These are phyloP conservation scores for Leptoclinus maculatus DNA, from an alignment of 2,797 vertebrate species.

Conservation along the genomic window DNA sequence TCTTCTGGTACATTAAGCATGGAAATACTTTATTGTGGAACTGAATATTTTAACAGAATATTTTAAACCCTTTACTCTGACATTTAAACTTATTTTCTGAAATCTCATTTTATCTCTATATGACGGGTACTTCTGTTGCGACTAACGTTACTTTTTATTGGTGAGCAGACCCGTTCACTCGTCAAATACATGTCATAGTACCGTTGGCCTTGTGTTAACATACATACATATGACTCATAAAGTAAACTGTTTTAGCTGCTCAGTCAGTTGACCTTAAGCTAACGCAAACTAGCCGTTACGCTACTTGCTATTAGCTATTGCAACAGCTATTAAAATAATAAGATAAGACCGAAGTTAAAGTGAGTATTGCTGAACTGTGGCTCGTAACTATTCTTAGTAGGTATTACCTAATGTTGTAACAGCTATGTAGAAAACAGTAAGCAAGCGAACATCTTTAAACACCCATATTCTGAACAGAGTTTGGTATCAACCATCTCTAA, in stretches of 20 bases:
- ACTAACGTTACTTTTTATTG: not conserved
- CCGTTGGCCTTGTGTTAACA: not conserved
- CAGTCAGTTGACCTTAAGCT: not conserved
- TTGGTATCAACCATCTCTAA: not conserved
- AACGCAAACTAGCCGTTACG: not conserved
- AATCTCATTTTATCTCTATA: not conserved
- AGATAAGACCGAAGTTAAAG: not conserved
- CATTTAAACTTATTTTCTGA: too few species aligned
- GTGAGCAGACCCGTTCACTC: not conserved
- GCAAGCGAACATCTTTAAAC: not conserved
- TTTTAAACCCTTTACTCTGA: not conserved
- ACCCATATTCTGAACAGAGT: not conserved
- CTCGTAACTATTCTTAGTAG: rapidly evolving
- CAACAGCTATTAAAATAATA: not conserved
- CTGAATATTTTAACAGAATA: not conserved
- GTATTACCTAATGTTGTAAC: not conserved
- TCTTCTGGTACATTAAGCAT: not conserved
- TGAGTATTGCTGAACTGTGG: rapidly evolving
- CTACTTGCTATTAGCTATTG: not conserved
- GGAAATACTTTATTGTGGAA: not conserved
- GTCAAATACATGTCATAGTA: not conserved
- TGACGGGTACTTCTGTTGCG: not conserved
- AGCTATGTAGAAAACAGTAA: too few species aligned
- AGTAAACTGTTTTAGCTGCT: not conserved
- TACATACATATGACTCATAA: not conserved